phyloP scores from a whole-genome alignment of 2,797 vertebrate genomes.

The Arremon brunneinucha region DNA sequence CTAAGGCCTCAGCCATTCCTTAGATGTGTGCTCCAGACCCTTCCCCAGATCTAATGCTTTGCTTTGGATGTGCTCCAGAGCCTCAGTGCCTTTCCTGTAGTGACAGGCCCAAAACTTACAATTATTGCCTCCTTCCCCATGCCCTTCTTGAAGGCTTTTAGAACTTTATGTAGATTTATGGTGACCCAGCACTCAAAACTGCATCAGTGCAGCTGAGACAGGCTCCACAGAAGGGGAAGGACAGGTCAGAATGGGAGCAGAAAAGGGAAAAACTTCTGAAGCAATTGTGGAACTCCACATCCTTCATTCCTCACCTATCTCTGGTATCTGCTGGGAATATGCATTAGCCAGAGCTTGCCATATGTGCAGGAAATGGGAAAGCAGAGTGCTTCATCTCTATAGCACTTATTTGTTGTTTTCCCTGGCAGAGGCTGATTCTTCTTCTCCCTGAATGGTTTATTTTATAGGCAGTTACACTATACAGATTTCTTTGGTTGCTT shows the following conservation, averaged over 20 bases:
- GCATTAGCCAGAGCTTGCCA: neutral
- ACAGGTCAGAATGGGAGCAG: neutral
- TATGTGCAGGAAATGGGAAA: neutral
- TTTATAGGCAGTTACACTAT: neutral
- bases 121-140: neutral
- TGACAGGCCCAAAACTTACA: neutral
- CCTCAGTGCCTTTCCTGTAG: neutral
- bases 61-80: fast-evolving
- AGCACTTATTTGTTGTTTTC: neutral
- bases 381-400: neutral
- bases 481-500: neutral
- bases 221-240: neutral
- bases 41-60: neutral
- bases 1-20: neutral
- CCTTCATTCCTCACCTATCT: neutral
- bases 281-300: neutral
- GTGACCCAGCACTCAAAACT: neutral
- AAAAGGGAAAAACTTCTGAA: neutral
- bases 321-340: neutral
- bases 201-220: neutral
- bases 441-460: neutral
- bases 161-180: neutral
- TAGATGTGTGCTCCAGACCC: neutral
- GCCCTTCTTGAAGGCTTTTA: neutral
- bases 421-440: neutral